phyloP scores from a whole-genome alignment of 92 coral and sea anemone genomes.

The Umimayanthus kanabou region DNA sequence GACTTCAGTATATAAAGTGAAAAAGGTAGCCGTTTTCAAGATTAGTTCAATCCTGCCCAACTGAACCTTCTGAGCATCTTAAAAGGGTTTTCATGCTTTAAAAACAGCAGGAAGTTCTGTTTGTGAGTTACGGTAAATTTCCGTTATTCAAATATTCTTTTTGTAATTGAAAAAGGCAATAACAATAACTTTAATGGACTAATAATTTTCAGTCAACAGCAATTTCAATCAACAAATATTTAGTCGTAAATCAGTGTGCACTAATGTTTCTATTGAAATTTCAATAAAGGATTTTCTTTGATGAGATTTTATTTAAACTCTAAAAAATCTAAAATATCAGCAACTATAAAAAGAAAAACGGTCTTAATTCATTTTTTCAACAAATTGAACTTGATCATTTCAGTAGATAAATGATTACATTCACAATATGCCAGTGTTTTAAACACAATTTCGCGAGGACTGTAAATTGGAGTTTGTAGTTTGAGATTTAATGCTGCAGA shows the following conservation, averaged over 20 bases:
- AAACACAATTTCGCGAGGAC: neutral
- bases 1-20: no score
- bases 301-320: neutral
- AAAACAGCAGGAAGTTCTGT: neutral
- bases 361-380: neutral
- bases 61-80: no score
- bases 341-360: neutral
- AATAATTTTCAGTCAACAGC: slow-evolving; percentile 7
- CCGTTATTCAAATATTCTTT: slow-evolving; percentile 3
- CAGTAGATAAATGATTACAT: no score
- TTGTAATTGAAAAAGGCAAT: neutral
- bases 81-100: neutral
- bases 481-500: neutral
- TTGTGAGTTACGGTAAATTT: neutral
- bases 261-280: neutral
- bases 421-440: no score
- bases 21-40: no score
- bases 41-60: no score
- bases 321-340: neutral
- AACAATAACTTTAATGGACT: neutral
- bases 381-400: no score
- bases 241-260: neutral
- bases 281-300: slow-evolving; percentile 13
- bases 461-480: neutral
- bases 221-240: neutral